Base-by-base conservation (phyloP, 2,113 vertebrate species). In the Cynopterus brachyotis region DNA sequence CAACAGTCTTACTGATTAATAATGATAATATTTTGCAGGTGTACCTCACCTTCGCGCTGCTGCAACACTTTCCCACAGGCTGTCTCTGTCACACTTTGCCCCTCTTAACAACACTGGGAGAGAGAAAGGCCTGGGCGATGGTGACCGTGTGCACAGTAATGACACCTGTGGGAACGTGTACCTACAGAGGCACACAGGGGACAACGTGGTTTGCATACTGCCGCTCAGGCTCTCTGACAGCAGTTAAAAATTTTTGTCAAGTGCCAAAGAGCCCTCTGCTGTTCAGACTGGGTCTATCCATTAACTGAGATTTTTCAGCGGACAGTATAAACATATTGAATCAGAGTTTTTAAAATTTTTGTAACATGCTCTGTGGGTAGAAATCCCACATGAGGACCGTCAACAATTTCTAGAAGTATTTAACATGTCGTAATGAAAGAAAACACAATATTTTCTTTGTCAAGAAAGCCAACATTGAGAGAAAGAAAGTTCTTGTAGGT, bases 251-350 rank as follows among this genome's bases (percentile, higher is more conserved):
- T 32, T 59, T 81, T 47, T 92, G 4, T 16, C 24, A 3, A 1
- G 92, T 66, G 59, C 97, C 66, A 30, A 7, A 94, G 95, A 75
- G 97, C 97, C 97, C 97, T 94, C 97, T 97, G 84, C 97, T 97
- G 97, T 90, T 80, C 75, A 83, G 12, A 95, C 37, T 8, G 15
- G 19, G 45, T 20, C 45, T 66, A 45, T 42, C 67, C 69, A 59
- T 20, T 40, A 12, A 5, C 17, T 3, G 9, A 6, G 69, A 53
- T 37, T 82, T 66, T 76, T 78, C 32, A 17, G 40, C 22, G 47
- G n/a, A 47, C 3, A 3, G 7, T 37, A 12, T 0, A 24, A 2
- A 78, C 42, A 11, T 19, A 45, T 11, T 28, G 8, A 80, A 53
- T 16, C 69, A 16, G 12, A 47, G 2, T 26, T 70, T 55, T 64